These are phyloP conservation scores for Gambusia holbrooki DNA, from an alignment of 2,113 vertebrate species.

Conservation along the genomic window DNA sequence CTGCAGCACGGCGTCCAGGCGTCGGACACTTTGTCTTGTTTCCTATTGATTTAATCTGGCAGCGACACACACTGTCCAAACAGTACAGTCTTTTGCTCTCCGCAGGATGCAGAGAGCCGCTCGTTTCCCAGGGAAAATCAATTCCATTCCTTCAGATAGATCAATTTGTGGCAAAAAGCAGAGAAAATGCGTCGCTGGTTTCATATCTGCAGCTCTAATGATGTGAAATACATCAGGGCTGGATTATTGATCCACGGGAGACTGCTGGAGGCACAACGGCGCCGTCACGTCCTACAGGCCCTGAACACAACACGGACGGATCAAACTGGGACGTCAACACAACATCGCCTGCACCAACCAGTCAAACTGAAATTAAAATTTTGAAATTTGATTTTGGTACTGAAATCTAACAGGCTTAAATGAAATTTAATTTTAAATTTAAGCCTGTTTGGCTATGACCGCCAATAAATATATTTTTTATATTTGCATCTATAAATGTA, in stretches of 20 bases:
- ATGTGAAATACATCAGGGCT: slow-evolving; percentile 44
- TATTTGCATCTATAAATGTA: too few species aligned
- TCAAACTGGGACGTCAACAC: neutral
- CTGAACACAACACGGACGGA: slow-evolving; percentile 28
- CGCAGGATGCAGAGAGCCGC: slow-evolving; percentile 19
- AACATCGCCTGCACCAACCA: too few species aligned
- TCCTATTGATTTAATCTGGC: slow-evolving; percentile 1
- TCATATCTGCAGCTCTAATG: slow-evolving; percentile 52
- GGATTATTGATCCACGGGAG: slow-evolving; percentile 40
- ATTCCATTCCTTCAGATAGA: slow-evolving; percentile 32
- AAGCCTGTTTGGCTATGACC: too few species aligned
- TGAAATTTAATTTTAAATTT: too few species aligned
- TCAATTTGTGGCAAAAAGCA: slow-evolving; percentile 25
- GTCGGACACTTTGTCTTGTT: neutral
- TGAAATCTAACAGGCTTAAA: too few species aligned
- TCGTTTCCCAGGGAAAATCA: slow-evolving; percentile 30
- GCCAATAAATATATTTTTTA: too few species aligned
- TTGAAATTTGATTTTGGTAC: too few species aligned
- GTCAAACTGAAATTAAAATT: too few species aligned
- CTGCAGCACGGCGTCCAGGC: neutral
- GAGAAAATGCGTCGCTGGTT: slow-evolving; percentile 30
- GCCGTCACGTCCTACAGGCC: slow-evolving; percentile 18
- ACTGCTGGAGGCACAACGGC: slow-evolving; percentile 14
- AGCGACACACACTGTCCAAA: slow-evolving; percentile 3
- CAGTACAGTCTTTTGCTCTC: slow-evolving; percentile 1